Base-by-base conservation (phyloP, 2,888 invertebrate species). In the Sinodicranocentrus sp. region DNA sequence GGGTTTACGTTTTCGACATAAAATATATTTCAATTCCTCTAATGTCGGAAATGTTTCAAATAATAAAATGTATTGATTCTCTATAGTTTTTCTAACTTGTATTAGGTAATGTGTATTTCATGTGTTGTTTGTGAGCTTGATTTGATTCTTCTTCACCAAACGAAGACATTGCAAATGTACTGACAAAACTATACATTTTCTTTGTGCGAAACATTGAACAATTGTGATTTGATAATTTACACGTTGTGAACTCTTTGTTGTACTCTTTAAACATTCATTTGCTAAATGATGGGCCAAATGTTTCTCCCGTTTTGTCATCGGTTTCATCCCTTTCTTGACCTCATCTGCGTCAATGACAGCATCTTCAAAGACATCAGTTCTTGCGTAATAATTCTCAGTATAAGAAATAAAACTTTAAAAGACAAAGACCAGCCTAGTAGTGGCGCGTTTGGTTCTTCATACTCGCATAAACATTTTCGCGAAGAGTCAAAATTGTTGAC, bases 251-350 rank as follows among this genome's bases (percentile, higher is more conserved):
- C n/a, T n/a, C n/a, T n/a, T n/a, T n/a, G n/a, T n/a, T n/a, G n/a
- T n/a, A n/a, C n/a, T n/a, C n/a, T n/a, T n/a, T n/a, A n/a, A n/a
- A n/a, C n/a, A n/a, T n/a, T n/a, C n/a, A n/a, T n/a, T 61, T 68
- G 68, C 21, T 68, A 71, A 71, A 71, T 82, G 65, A 82, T 82
- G 82, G 82, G 82, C 61, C 70, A 82, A 70, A 63, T 61, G 57
- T 23, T 76, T 63, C 21, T 68, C 26, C 59, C 73, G 39, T 59
- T 65, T 39, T 68, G 54, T 75, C 82, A 52, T 68, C 83, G 65
- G 65, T 77, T 61, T 67, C 77, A 83, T 59, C 83, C 83, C 83
- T 83, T 76, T 17, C 44, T 65, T 83, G 83, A 83, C 77, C 77
- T 77, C 57, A 23, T 63, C 77, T 43, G 54, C 48, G 67, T 17